Evolutionary conservation across 1,140 invertebrate species (phyloP).

Genomic region (Tetranychus urticae): DNA sequence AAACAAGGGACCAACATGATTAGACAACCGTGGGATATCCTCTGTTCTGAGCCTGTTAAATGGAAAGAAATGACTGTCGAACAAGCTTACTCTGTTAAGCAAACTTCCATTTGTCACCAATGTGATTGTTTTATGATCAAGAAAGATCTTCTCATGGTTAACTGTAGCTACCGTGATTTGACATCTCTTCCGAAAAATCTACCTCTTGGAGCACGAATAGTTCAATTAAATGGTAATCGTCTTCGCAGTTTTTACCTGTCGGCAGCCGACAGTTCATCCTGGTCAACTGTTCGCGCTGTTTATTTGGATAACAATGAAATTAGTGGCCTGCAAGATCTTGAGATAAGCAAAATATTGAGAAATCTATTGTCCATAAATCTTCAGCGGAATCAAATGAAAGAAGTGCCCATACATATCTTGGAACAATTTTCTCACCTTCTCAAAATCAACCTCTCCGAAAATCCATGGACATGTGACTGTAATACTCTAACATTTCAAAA

Average conservation of each 20-base stretch:
- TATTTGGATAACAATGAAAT: constrained; percentile 11
- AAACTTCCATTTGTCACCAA: constrained; percentile 9
- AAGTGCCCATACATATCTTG: constrained; percentile 11
- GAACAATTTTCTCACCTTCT: constrained; percentile 9
- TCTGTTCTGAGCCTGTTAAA: too few relatives aligned
- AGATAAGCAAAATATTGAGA: constrained; percentile 6
- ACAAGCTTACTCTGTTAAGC: constrained; percentile 1
- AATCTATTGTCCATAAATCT: constrained; percentile 4
- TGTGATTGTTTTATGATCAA: constrained; percentile 10
- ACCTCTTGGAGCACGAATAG: constrained; percentile 10
- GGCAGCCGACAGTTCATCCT: background rate
- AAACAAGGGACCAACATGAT: too few relatives aligned
- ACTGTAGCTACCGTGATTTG: constrained; percentile 8
- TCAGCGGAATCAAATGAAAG: constrained; percentile 9
- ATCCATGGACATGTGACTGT: constrained; percentile 14
- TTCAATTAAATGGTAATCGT: constrained; percentile 10
- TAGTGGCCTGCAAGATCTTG: constrained; percentile 7
- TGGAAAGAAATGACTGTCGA: background rate
- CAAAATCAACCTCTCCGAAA: constrained; percentile 10
- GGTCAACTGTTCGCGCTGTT: background rate
- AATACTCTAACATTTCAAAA: constrained; percentile 1
- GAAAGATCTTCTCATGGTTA: constrained; percentile 6
- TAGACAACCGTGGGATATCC: too few relatives aligned
- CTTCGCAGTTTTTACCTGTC: constrained; percentile 6
- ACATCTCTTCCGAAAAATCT: constrained; percentile 6